Percentiles rank a stretch among this genome's conserved stretches.
phyloP scores from a whole-genome alignment of 1,140 invertebrate genomes.

The Sitophilus oryzae region DNA sequence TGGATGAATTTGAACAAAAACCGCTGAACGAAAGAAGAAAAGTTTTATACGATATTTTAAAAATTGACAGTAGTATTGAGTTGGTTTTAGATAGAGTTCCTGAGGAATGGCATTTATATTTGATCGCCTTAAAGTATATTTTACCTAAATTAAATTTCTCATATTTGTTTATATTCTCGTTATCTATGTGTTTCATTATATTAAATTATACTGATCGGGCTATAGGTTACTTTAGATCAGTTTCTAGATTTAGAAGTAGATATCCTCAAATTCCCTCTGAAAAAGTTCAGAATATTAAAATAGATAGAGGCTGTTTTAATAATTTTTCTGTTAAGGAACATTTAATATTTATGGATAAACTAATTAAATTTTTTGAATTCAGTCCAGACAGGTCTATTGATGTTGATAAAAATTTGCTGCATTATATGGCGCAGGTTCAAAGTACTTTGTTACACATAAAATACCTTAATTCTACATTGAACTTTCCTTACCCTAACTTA shows the following conservation, averaged over 20 bases:
- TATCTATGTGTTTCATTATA: slow-evolving; percentile 57
- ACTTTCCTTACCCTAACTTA: slow-evolving; percentile 50
- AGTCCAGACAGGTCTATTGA: no score
- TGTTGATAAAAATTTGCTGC: slow-evolving; percentile 55
- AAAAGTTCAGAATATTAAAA: no score
- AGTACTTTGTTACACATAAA: slow-evolving; percentile 57
- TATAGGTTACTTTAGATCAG: slow-evolving; percentile 50
- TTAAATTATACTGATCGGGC: slow-evolving; percentile 57
- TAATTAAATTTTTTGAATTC: slow-evolving; percentile 59
- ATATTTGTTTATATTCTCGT: slow-evolving; percentile 51
- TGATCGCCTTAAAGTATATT: slow-evolving; percentile 64
- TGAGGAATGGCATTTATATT: slow-evolving; percentile 55
- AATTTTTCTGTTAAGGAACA: slow-evolving; percentile 50
- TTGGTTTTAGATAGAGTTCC: slow-evolving; percentile 50
- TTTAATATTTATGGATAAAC: slow-evolving; percentile 49
- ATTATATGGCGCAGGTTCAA: slow-evolving; percentile 67
- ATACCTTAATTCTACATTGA: slow-evolving; percentile 58
- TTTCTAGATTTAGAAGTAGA: slow-evolving; percentile 22
- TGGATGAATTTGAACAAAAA: slow-evolving; percentile 41
- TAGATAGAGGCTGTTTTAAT: slow-evolving; percentile 36
- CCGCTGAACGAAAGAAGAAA: slow-evolving; percentile 33
- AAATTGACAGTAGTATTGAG: slow-evolving; percentile 36
- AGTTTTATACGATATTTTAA: slow-evolving; percentile 47
- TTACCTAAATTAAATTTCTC: slow-evolving; percentile 48
- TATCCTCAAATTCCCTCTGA: no score